phyloP scores from a whole-genome alignment of 2,113 vertebrate genomes.

The Limnothrissa miodon region DNA sequence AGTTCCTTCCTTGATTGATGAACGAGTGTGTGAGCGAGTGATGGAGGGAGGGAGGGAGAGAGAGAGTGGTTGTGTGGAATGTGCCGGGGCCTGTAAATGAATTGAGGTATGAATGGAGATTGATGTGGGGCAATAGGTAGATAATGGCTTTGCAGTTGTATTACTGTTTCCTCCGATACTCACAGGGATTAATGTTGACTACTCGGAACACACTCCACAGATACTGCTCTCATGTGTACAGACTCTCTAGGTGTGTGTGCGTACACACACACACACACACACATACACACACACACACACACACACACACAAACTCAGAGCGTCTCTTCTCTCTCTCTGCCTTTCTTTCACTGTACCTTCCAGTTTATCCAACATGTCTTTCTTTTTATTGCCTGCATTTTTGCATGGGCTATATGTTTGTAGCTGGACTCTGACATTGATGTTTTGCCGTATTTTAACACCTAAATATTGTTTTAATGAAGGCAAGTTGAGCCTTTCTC shows the following conservation, averaged over 20 bases:
- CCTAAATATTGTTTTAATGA: no score
- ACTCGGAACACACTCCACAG: background rate
- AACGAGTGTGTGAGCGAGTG: conserved; percentile 33
- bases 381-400: no score
- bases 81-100: conserved; percentile 30
- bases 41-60: background rate
- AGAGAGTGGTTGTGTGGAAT: conserved; percentile 21
- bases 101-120: conserved; percentile 23
- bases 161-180: background rate
- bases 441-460: no score
- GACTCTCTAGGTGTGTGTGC: background rate
- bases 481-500: no score
- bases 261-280: conserved; percentile 10
- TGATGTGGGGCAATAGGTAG: background rate
- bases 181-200: background rate
- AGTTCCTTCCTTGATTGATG: conserved; percentile 34
- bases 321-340: background rate
- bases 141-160: conserved; percentile 9
- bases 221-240: background rate
- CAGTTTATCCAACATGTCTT: no score
- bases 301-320: background rate
- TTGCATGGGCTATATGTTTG: no score
- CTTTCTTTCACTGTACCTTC: background rate
- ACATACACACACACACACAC: background rate
- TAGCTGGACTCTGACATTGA: no score